Percentiles rank a stretch among this genome's conserved stretches.
Conservation (phyloP, 2,797 vertebrate genomes). For the Rhinella marina region DNA sequence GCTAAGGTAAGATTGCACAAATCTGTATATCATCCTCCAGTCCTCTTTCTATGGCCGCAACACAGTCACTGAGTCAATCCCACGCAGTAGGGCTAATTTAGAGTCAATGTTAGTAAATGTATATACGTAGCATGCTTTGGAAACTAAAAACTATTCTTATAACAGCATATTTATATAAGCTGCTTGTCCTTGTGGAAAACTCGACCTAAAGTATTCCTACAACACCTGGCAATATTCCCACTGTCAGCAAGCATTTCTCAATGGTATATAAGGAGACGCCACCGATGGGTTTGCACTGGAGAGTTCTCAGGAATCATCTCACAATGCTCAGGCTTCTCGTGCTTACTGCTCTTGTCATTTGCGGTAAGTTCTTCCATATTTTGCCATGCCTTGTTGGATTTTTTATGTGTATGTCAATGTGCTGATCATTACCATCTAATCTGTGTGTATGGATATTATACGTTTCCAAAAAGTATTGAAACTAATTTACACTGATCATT, state of each 20-base stretch:
- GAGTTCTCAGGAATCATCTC: background rate
- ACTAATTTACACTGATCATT: too few species aligned
- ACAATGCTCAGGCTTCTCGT: conserved; percentile 70
- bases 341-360: conserved; percentile 68
- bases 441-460: too few species aligned
- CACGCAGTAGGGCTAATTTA: too few species aligned
- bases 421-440: too few species aligned
- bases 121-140: background rate
- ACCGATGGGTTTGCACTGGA: background rate
- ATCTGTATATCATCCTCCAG: too few species aligned
- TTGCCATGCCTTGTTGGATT: too few species aligned
- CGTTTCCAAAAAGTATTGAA: too few species aligned
- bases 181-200: conserved; percentile 2
- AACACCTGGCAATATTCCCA: conserved; percentile 37
- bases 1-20: too few species aligned
- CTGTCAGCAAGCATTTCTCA: background rate
- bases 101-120: too few species aligned
- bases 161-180: background rate
- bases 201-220: background rate
- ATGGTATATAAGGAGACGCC: conserved; percentile 57
- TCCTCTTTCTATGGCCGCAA: too few species aligned
- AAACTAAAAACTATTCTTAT: background rate
- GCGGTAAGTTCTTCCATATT: conserved; percentile 63
- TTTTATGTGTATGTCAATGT: too few species aligned
- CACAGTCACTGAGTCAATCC: too few species aligned